Conservation (phyloP, 2,888 invertebrate genomes). For the Mantis religiosa region DNA sequence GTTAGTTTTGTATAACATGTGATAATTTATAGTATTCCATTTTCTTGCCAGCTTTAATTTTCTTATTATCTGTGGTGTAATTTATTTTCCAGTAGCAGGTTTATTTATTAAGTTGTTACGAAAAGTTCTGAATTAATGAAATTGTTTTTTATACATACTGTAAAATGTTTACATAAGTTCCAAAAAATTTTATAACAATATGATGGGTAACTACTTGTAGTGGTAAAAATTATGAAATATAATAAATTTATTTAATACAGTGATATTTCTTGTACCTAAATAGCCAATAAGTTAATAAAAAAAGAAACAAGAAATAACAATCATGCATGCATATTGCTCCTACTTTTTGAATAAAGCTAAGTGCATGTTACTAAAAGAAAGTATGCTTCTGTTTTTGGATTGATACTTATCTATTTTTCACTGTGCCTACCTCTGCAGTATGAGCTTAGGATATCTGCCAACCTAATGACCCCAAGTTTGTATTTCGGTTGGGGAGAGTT, state of each 20-base stretch:
- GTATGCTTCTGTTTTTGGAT: no score
- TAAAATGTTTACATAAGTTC: not conserved
- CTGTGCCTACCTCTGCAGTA: no score
- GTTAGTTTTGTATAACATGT: not conserved
- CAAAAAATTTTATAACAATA: not conserved
- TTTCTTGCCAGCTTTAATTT: not conserved
- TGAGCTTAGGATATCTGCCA: no score
- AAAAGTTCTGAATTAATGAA: not conserved
- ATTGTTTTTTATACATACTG: not conserved
- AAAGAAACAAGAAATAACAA: no score
- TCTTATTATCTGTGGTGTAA: not conserved
- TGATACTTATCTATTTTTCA: no score
- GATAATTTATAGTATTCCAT: not conserved
- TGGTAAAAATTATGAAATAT: not conserved
- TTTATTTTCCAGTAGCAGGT: not conserved
- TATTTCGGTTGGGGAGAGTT: no score
- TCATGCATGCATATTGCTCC: no score
- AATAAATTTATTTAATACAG: not conserved
- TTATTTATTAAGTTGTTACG: not conserved
- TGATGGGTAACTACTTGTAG: not conserved
- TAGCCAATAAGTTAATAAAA: no score
- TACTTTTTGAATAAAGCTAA: no score
- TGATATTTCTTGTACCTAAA: conserved; percentile 36
- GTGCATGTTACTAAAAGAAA: no score
- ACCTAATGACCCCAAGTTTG: no score